phyloP scores from a whole-genome alignment of 2,797 vertebrate genomes.

The Margarornis squamiger region DNA sequence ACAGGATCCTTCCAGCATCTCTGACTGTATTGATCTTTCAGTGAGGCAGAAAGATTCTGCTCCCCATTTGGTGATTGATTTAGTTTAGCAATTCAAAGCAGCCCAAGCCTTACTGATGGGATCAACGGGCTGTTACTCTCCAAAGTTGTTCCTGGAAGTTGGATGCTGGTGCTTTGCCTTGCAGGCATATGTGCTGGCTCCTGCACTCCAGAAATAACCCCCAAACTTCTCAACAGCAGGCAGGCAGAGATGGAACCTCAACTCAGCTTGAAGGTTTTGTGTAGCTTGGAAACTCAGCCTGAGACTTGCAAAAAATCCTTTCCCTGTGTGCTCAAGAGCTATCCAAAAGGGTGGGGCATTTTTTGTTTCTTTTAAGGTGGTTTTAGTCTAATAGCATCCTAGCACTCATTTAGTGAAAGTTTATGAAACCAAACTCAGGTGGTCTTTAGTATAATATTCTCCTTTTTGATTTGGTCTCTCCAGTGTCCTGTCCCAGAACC shows the following conservation, averaged over 20 bases:
- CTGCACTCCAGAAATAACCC: neutral
- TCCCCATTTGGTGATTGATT: neutral
- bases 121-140: neutral
- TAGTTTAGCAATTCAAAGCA: slow-evolving; percentile 4
- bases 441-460: neutral
- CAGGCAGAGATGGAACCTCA: neutral
- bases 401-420: neutral
- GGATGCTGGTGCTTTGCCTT: neutral
- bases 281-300: neutral
- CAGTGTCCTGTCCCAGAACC: neutral
- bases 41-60: neutral
- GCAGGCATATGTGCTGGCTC: rapidly evolving
- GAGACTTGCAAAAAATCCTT: neutral
- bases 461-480: neutral
- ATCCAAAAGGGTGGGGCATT: rapidly evolving
- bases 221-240: neutral
- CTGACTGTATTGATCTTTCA: neutral
- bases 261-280: neutral
- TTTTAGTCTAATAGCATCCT: neutral
- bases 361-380: neutral
- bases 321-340: neutral
- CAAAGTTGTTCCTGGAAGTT: neutral
- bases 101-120: neutral
- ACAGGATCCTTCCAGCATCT: neutral
- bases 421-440: neutral